phyloP scores from a whole-genome alignment of 2,888 invertebrate genomes.

The Falcaria lacertinaria region DNA sequence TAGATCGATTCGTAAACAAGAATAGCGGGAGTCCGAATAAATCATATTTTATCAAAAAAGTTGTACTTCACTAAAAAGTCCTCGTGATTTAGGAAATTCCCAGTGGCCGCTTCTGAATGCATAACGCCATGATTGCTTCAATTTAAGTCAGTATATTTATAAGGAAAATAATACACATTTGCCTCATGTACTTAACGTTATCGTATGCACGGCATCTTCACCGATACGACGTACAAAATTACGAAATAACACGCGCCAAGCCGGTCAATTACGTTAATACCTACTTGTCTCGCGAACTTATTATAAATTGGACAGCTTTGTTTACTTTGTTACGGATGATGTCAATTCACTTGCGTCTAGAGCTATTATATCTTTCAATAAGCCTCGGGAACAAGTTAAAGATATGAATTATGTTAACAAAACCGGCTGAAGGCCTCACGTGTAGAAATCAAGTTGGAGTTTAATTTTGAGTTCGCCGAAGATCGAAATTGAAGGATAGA shows the following conservation, averaged over 20 bases:
- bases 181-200: slow-evolving; percentile 8
- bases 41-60: slow-evolving; percentile 46
- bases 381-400: slow-evolving; percentile 23
- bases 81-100: neutral
- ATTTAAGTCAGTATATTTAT: slow-evolving; percentile 13
- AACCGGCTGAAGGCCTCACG: neutral
- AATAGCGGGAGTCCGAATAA: slow-evolving; percentile 76
- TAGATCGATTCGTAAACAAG: slow-evolving; percentile 69
- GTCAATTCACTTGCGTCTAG: slow-evolving; percentile 20
- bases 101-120: neutral
- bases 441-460: neutral
- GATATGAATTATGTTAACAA: slow-evolving; percentile 13
- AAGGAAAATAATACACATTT: slow-evolving; percentile 24
- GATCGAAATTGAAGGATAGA: neutral
- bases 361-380: slow-evolving; percentile 22
- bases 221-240: slow-evolving; percentile 26
- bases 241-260: slow-evolving; percentile 42
- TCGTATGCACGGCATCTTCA: slow-evolving; percentile 3
- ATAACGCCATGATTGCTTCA: slow-evolving; percentile 14
- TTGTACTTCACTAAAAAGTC: neutral
- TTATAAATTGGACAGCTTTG: slow-evolving; percentile 37
- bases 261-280: slow-evolving; percentile 43
- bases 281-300: slow-evolving; percentile 30
- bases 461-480: neutral
- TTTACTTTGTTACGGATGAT: slow-evolving; percentile 34